Evolutionary conservation across 1,140 invertebrate genomes (phyloP).

Genomic region (Choristoneura fumiferana): DNA sequence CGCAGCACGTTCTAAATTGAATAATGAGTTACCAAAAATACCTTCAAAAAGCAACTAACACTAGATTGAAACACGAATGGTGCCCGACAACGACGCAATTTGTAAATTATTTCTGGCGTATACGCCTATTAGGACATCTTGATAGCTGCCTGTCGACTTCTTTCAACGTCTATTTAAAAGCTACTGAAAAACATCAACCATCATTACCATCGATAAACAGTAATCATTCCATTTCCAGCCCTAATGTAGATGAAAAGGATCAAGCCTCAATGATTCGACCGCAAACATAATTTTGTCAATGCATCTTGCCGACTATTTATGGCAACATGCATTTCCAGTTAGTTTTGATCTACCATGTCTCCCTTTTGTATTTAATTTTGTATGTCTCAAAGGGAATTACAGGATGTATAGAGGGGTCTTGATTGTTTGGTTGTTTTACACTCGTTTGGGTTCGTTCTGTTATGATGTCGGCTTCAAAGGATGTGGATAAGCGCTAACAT

Average conservation of each 20-base stretch:
- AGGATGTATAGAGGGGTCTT: slow-evolving; percentile 3
- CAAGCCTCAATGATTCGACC: neutral
- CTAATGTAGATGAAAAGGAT: slow-evolving; percentile 23
- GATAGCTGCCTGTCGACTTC: slow-evolving; percentile 72
- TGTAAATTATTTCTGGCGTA: slow-evolving; percentile 68
- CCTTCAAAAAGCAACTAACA: slow-evolving; percentile 5
- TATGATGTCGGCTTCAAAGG: slow-evolving; percentile 53
- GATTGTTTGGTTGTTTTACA: slow-evolving; percentile 29
- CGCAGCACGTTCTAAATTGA: neutral
- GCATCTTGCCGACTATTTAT: slow-evolving; percentile 52
- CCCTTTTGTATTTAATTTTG: slow-evolving; percentile 25
- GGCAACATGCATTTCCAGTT: slow-evolving; percentile 38
- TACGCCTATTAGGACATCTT: slow-evolving; percentile 74
- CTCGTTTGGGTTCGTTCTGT: slow-evolving; percentile 48
- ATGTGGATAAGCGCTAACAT: slow-evolving; percentile 49
- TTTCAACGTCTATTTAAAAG: slow-evolving; percentile 77
- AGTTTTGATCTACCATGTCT: slow-evolving; percentile 32
- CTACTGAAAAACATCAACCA: slow-evolving; percentile 34
- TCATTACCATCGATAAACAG: slow-evolving; percentile 20
- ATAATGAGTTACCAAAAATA: slow-evolving; percentile 17
- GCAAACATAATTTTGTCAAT: slow-evolving; percentile 37
- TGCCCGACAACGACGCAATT: slow-evolving; percentile 45
- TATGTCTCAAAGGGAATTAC: slow-evolving; percentile 12
- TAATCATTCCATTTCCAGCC: slow-evolving; percentile 22
- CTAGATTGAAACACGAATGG: slow-evolving; percentile 30